Percentiles rank a stretch among this genome's conserved stretches.
Conservation (phyloP, 2,797 vertebrate species). For the Ceryle rudis region DNA sequence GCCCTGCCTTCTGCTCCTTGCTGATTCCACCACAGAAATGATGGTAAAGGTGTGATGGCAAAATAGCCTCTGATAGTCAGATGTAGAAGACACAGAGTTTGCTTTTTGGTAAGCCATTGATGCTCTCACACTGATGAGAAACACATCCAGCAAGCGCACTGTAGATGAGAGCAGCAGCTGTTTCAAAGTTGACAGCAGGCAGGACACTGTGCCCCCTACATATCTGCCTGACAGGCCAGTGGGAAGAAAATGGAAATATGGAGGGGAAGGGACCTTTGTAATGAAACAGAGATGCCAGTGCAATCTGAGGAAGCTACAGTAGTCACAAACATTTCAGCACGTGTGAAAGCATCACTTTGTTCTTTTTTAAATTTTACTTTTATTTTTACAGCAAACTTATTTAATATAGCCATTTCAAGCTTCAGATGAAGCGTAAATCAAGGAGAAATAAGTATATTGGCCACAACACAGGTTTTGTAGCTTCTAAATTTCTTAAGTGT, state of each 20-base stretch:
- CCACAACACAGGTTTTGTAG: slow-evolving; percentile 57
- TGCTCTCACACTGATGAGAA: neutral
- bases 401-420: slow-evolving; percentile 54
- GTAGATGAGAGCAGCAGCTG: neutral
- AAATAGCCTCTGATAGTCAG: neutral
- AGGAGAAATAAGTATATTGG: slow-evolving; percentile 28
- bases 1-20: neutral
- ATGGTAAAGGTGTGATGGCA: neutral
- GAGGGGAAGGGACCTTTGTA: neutral
- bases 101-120: neutral
- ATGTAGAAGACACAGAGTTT: neutral
- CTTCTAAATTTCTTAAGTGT: slow-evolving; percentile 78
- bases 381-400: slow-evolving; percentile 43
- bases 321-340: neutral
- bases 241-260: neutral
- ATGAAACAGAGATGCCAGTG: neutral
- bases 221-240: neutral
- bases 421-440: slow-evolving; percentile 62
- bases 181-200: neutral
- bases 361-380: slow-evolving; percentile 27
- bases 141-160: neutral
- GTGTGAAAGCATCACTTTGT: slow-evolving; percentile 18
- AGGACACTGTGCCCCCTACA: neutral
- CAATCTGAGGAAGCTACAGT: neutral
- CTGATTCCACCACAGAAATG: neutral